Evolutionary conservation across 2,113 vertebrate species (phyloP).

Genomic region (Pogona vitticeps): DNA sequence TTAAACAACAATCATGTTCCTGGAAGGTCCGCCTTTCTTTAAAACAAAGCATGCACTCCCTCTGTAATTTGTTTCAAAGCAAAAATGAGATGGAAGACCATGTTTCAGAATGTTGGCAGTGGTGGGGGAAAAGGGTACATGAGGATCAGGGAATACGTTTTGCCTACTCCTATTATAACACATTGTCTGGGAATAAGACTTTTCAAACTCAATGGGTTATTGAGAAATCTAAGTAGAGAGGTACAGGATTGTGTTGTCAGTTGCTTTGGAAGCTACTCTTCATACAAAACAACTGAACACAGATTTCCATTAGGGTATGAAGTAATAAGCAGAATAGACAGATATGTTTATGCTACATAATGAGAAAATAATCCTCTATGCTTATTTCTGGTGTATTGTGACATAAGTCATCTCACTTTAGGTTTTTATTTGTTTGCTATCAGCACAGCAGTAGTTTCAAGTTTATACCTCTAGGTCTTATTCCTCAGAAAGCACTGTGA

Average conservation of each 20-base stretch:
- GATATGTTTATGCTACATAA: neutral
- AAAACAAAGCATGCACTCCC: too few relatives aligned
- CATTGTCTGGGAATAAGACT: neutral
- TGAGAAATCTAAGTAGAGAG: neutral
- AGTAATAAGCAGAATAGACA: neutral
- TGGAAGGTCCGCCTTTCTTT: too few relatives aligned
- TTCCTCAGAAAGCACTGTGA: neutral
- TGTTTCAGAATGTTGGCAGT: too few relatives aligned
- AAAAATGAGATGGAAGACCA: too few relatives aligned
- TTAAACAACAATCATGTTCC: too few relatives aligned
- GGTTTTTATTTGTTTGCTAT: neutral
- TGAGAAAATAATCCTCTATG: neutral
- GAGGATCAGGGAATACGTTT: too few relatives aligned
- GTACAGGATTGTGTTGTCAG: neutral
- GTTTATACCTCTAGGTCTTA: neutral
- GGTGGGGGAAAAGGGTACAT: too few relatives aligned
- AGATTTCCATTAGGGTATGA: neutral
- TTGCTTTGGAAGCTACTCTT: neutral
- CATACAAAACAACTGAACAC: neutral
- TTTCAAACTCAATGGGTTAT: neutral
- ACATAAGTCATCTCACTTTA: neutral
- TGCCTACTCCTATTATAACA: too few relatives aligned
- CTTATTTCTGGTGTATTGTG: neutral
- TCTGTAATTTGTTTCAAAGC: too few relatives aligned
- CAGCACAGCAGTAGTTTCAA: neutral